Base-by-base conservation (phyloP, 2,113 vertebrate genomes). In the Cyrtonyx montezumae region DNA sequence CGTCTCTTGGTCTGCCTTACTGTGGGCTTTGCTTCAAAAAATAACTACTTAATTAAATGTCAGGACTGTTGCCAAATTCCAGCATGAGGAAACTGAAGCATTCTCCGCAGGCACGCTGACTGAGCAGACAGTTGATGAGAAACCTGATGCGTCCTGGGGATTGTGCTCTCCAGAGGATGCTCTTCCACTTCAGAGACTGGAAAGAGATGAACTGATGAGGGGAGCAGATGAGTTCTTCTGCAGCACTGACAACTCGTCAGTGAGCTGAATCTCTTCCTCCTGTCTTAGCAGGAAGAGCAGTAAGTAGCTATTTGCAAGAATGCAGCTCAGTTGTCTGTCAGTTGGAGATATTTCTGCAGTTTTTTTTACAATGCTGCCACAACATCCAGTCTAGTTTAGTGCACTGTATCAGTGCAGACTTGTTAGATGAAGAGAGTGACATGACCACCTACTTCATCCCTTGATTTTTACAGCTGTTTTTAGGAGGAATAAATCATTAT, bases 401-500 rank as follows among this genome's bases (percentile, higher is more conserved):
- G 34, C 2, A 4, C 46, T 55, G 14, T 85, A 51, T 96, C 87
- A 53, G 63, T 63, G 59, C 28, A 40, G 82, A 88, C 61, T 66
- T 90, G 88, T 86, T 91, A 84, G 58, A 46, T 91, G 79, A 93
- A 84, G 75, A 67, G 46, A 87, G 26, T 79, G 87, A 87, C 66
- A 61, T 77, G 82, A 32, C 90, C 92, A 94, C 89, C 88, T 94
- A 87, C 94, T 79, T 92, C 40, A 94, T 78, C n/a, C 53, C 13
- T 30, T 85, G 58, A 83, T 84, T 91, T 90, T 93, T 93, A 40
- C 49, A 82, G 65, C 65, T 74, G 81, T 65, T 40, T 67, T 87
- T 53, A 1, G 3, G 67, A 65, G 55, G 21, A 43, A 58, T 91
- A 89, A 92, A 88, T 93, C 26, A n/a, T 51, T 16, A n/a, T 88